Evolutionary conservation across 1,140 invertebrate genomes (phyloP).

Genomic region (Coenobita brevimanus): DNA sequence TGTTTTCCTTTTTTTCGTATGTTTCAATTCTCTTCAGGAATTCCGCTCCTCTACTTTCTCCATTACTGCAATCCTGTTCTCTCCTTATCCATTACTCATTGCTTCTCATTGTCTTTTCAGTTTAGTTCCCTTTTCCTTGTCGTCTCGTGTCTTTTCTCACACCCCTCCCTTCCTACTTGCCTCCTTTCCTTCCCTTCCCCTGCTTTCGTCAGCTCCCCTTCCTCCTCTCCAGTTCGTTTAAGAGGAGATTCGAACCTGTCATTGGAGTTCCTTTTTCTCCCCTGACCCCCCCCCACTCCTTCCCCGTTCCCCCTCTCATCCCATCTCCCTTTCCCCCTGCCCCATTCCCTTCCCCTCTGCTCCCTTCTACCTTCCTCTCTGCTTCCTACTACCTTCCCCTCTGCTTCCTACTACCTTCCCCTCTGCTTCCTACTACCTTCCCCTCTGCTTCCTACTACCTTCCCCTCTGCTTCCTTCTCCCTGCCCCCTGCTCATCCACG

Average conservation of each 20-base stretch:
- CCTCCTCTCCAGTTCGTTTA: neutral
- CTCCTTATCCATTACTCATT: too few relatives aligned
- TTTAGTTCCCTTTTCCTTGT: too few relatives aligned
- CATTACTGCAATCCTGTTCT: too few relatives aligned
- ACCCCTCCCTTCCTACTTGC: neutral
- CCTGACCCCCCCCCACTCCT: too few relatives aligned
- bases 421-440: neutral
- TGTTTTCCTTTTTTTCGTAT: too few relatives aligned
- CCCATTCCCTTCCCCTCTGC: neutral
- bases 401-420: neutral
- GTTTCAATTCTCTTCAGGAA: too few relatives aligned
- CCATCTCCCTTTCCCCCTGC: neutral
- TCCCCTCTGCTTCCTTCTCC: neutral
- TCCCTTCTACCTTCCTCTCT: neutral
- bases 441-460: neutral
- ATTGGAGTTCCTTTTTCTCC: neutral
- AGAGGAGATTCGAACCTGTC: neutral
- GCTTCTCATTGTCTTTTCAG: too few relatives aligned
- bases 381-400: neutral
- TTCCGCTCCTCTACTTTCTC: too few relatives aligned
- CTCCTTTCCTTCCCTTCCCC: conserved; percentile 1
- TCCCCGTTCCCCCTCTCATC: too few relatives aligned
- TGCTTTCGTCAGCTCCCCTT: conserved; percentile 12
- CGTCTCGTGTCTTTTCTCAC: conserved; percentile 17
- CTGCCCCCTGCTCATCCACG: neutral